Conservation (phyloP, 2,888 invertebrate genomes). For the Palloptera scutellata region DNA sequence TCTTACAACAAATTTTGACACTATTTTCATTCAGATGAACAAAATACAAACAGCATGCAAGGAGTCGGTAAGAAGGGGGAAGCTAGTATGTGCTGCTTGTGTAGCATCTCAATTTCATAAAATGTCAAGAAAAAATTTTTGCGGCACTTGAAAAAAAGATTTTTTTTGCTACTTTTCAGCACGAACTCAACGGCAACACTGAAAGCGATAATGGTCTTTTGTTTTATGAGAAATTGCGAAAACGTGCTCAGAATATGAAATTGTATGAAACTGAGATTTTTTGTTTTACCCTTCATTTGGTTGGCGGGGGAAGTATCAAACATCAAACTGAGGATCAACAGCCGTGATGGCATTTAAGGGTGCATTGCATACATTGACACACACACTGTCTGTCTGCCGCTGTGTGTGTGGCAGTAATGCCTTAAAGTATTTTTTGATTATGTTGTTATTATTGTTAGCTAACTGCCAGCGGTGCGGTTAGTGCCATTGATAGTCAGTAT, state of each 20-base stretch:
- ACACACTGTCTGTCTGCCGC: no score
- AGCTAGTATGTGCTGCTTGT: slow-evolving; percentile 6
- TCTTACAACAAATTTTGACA: background rate
- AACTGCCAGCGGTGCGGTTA: no score
- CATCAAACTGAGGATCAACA: slow-evolving; percentile 57
- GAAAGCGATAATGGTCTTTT: slow-evolving; percentile 59
- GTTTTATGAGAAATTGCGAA: slow-evolving; percentile 64
- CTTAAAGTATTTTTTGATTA: slow-evolving; percentile 22
- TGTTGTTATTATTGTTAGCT: slow-evolving; percentile 20
- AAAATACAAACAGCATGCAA: background rate
- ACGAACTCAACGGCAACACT: slow-evolving; percentile 20
- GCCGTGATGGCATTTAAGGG: slow-evolving; percentile 45
- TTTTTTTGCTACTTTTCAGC: slow-evolving; percentile 17
- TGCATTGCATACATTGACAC: no score
- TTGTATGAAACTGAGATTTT: slow-evolving; percentile 21
- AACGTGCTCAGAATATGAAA: slow-evolving; percentile 58
- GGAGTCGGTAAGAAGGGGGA: background rate
- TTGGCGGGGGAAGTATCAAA: slow-evolving; percentile 29
- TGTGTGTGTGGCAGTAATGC: slow-evolving; percentile 17
- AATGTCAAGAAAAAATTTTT: background rate
- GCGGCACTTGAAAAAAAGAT: slow-evolving; percentile 10
- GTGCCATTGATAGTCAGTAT: no score
- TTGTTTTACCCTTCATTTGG: background rate
- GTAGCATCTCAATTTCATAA: slow-evolving; percentile 26
- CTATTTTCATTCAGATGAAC: background rate